Percentiles rank a stretch among this genome's conserved stretches.
phyloP scores from a whole-genome alignment of 2,888 invertebrate species.

The Drosophila anomelani region DNA sequence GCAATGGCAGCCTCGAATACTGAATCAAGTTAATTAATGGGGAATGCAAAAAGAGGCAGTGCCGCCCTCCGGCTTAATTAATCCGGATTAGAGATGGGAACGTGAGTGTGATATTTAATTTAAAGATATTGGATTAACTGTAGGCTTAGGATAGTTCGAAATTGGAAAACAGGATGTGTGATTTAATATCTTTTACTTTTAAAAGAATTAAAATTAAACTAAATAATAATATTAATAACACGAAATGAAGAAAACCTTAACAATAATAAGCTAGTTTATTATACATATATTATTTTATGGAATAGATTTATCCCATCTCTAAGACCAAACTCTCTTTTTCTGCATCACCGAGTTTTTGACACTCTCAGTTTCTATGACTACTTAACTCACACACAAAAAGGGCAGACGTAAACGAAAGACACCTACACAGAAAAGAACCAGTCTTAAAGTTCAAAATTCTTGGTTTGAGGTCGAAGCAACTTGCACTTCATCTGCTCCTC shows the following conservation, averaged over 20 bases:
- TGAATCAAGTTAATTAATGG: slow-evolving; percentile 67
- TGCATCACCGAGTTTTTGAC: slow-evolving; percentile 33
- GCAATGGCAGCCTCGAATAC: slow-evolving; percentile 45
- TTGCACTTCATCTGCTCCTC: slow-evolving; percentile 39
- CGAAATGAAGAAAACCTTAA: not conserved
- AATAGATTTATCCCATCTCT: not conserved
- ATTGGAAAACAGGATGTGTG: not conserved
- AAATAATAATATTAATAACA: not conserved
- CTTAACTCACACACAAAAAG: slow-evolving; percentile 16
- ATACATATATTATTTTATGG: not conserved
- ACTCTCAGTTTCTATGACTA: slow-evolving; percentile 56
- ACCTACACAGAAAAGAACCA: slow-evolving; percentile 22
- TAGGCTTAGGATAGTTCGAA: not conserved
- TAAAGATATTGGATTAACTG: not conserved
- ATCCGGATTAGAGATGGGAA: slow-evolving; percentile 21
- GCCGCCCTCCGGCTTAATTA: slow-evolving; percentile 10
- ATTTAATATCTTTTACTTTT: not conserved
- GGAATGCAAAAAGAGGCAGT: slow-evolving; percentile 1
- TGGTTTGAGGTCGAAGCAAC: slow-evolving; percentile 37
- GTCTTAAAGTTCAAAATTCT: slow-evolving; percentile 56
- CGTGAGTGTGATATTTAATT: slow-evolving; percentile 8
- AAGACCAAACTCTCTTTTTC: slow-evolving; percentile 29
- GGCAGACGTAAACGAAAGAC: slow-evolving; percentile 13
- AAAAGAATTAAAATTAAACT: not conserved
- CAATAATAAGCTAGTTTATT: too few relatives aligned